Base-by-base conservation (phyloP, 2,113 vertebrate genomes). In the Channa argus region DNA sequence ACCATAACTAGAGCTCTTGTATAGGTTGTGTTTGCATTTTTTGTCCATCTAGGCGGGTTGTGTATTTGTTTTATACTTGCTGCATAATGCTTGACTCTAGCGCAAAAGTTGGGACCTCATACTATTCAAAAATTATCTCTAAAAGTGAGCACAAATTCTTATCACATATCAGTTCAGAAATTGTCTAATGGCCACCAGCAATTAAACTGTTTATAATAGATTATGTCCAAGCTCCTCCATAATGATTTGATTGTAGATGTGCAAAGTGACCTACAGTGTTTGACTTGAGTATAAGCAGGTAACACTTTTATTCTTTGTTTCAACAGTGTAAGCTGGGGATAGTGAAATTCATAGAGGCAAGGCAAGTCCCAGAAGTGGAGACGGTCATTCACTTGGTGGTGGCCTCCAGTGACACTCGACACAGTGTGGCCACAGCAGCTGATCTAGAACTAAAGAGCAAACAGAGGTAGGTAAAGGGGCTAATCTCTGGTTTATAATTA, bases 381-480 rank as follows among this genome's bases (percentile, higher is more conserved):
- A 96, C 96, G 0, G 95, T 99, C 79, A 93, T 98, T 82, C 98
- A 99, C 86, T 89, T 99, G 84, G 97, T 99, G 63, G 94, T 99
- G 60, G 98, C 98, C 2, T 99, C 98, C 45, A 99, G 98, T 53
- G 98, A 99, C 88, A 98, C 98, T 2, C 92, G 97, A 55, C 98
- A 99, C 81, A 95, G 97, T 9, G 98, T 99, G 46, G 98, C 98
- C 33, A 99, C 98, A 0, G 98, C 98, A 6, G 98, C 98, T 13
- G 98, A 99, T 81, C 94, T 99, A 79, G 97, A 99, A 75, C 86
- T 99, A 52, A 99, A 96, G 86, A 99, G 98, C 94, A 99, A 97
- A 79, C 98, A 99, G 80, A 98, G 98, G 97, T 99, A 84, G 45
- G 62, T 12, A 0, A 13, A 71, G 3, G 33, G 38, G 13, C 8